phyloP scores from a whole-genome alignment of 2,888 invertebrate genomes.

The Drosophila fulvimacula region DNA sequence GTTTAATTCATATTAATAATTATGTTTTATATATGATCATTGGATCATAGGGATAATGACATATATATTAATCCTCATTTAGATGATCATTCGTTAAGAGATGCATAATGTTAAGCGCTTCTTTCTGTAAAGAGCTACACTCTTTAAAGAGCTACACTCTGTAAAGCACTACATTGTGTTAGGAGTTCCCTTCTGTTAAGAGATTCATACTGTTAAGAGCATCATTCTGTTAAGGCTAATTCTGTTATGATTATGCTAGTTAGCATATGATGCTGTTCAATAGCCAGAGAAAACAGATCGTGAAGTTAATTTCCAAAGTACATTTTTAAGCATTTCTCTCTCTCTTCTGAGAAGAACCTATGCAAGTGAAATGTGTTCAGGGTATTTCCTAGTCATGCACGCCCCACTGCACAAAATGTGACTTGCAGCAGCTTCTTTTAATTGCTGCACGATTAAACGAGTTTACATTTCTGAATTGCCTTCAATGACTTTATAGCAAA shows the following conservation, averaged over 20 bases:
- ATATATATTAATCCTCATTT: not conserved
- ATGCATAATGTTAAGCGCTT: not conserved
- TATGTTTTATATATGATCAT: not conserved
- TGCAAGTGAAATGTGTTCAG: not conserved
- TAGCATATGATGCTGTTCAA: too few species aligned
- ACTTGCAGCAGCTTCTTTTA: slow-evolving; percentile 5
- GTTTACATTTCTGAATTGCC: slow-evolving; percentile 17
- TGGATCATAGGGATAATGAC: not conserved
- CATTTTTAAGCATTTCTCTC: too few species aligned
- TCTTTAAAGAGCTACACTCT: not conserved
- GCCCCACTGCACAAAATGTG: not conserved
- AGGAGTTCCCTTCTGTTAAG: not conserved
- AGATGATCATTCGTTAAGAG: not conserved
- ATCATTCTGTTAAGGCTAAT: too few species aligned
- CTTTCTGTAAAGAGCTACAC: not conserved
- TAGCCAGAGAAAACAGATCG: too few species aligned
- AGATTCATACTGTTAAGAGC: too few species aligned
- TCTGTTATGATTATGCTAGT: too few species aligned
- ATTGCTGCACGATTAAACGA: slow-evolving; percentile 17
- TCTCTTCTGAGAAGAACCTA: not conserved
- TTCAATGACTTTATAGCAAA: slow-evolving; percentile 27
- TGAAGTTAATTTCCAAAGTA: too few species aligned
- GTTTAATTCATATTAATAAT: not conserved
- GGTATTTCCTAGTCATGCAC: not conserved
- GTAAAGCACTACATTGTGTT: not conserved